Conservation (phyloP, 2,113 vertebrate species). For the Cepphus grylle region DNA sequence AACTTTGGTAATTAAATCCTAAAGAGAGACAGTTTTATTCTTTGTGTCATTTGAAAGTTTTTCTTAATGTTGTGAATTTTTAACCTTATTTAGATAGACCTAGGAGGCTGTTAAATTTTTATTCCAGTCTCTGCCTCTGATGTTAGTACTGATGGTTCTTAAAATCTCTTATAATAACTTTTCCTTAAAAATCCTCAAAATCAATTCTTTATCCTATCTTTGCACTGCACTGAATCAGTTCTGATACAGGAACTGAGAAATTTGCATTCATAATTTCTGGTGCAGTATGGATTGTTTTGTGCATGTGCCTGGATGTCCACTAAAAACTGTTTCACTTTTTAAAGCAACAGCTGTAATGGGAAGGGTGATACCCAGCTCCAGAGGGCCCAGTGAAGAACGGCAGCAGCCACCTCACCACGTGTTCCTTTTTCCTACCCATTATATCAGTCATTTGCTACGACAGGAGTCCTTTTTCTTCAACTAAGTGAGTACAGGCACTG, state of each 20-base stretch:
- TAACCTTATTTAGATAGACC: not conserved
- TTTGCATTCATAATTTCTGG: not conserved
- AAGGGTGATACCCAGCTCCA: not conserved
- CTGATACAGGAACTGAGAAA: not conserved
- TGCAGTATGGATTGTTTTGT: not conserved
- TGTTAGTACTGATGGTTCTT: not conserved
- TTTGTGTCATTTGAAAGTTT: not conserved
- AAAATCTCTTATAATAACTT: not conserved
- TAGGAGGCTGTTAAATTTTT: not conserved
- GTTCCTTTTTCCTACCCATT: not conserved
- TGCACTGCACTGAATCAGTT: not conserved
- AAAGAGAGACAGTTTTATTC: not conserved
- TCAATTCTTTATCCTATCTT: not conserved
- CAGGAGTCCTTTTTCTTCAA: not conserved
- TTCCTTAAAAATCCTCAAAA: not conserved
- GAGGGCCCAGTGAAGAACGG: fast-evolving
- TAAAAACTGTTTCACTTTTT: not conserved
- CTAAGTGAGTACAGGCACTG: not conserved
- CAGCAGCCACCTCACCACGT: not conserved
- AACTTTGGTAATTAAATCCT: not conserved
- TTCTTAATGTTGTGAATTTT: not conserved
- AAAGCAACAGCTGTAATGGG: not conserved
- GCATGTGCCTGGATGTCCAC: not conserved
- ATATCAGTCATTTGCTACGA: not conserved
- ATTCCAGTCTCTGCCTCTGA: not conserved